Conservation (phyloP, 2,888 invertebrate species). For the Hirtodrosophila duncani region DNA sequence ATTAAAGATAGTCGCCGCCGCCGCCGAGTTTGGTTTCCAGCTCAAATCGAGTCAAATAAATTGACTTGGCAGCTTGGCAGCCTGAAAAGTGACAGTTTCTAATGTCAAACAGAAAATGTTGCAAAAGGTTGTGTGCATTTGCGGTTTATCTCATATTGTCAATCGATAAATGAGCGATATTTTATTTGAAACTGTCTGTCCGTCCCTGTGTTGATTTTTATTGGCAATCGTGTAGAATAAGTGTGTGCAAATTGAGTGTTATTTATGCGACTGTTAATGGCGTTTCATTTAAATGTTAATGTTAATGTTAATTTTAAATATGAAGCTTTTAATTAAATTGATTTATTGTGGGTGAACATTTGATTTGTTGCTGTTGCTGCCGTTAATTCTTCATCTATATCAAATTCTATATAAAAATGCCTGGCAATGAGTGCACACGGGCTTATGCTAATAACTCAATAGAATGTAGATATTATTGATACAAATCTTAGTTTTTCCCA, state of each 20-base stretch:
- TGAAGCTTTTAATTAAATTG: slow-evolving; percentile 54
- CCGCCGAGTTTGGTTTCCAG: slow-evolving; percentile 24
- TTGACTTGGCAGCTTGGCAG: slow-evolving; percentile 44
- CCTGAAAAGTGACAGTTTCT: slow-evolving; percentile 50
- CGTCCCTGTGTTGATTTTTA: slow-evolving; percentile 33
- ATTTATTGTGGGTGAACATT: slow-evolving; percentile 55
- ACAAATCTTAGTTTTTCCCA: too few relatives aligned
- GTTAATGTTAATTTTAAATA: slow-evolving; percentile 58
- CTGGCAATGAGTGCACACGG: too few relatives aligned
- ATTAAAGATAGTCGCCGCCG: slow-evolving; percentile 36
- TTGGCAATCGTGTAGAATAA: slow-evolving; percentile 13
- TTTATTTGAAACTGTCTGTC: slow-evolving; percentile 60
- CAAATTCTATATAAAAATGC: too few relatives aligned
- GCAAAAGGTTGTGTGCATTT: too few relatives aligned
- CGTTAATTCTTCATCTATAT: too few relatives aligned
- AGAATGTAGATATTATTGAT: too few relatives aligned
- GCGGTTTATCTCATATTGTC: slow-evolving; percentile 22
- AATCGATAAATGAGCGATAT: slow-evolving; percentile 45
- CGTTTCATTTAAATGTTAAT: slow-evolving; percentile 9
- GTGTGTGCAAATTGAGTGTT: slow-evolving; percentile 54
- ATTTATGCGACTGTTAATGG: slow-evolving; percentile 49
- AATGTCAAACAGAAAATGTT: slow-evolving; percentile 58
- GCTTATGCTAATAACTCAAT: too few relatives aligned
- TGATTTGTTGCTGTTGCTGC: slow-evolving; percentile 26
- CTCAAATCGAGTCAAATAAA: too few relatives aligned